Conservation (phyloP, 2,797 vertebrate genomes). For the Xenops minutus region DNA sequence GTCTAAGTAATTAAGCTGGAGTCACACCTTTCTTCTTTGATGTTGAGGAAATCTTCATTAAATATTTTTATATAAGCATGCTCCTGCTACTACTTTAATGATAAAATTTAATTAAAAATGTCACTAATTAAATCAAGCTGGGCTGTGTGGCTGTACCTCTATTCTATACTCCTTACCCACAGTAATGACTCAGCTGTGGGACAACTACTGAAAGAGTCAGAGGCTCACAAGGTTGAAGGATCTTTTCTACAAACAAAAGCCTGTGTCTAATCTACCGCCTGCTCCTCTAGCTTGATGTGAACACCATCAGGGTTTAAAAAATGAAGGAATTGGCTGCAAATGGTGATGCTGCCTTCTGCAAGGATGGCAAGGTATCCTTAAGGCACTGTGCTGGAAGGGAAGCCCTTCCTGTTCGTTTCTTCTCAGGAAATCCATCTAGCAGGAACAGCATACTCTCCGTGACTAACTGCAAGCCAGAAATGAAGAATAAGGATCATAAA, state of each 20-base stretch:
- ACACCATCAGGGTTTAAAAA: not conserved
- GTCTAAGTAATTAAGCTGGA: constrained; percentile 10
- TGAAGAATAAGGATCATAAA: not conserved
- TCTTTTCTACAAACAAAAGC: not conserved
- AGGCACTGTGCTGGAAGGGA: not conserved
- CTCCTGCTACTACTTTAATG: not conserved
- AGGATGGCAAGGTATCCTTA: not conserved
- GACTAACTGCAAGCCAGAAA: not conserved
- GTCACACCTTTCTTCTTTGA: not conserved
- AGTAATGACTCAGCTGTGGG: not conserved
- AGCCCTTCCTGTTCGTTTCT: not conserved
- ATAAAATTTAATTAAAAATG: constrained; percentile 5
- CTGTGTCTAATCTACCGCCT: not conserved
- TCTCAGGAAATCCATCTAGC: not conserved
- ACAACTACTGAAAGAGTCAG: not conserved
- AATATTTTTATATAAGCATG: not conserved
- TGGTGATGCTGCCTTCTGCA: not conserved
- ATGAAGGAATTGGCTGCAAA: not conserved
- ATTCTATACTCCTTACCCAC: not conserved
- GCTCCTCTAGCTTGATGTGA: not conserved
- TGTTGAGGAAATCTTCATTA: not conserved
- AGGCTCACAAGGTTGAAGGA: rapidly evolving
- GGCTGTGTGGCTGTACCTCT: not conserved
- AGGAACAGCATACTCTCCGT: not conserved
- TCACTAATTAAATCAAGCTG: not conserved